Percentiles rank a stretch among this genome's conserved stretches.
Evolutionary conservation across 2,797 vertebrate genomes (phyloP).

Genomic region (Scyliorhinus canicula): DNA sequence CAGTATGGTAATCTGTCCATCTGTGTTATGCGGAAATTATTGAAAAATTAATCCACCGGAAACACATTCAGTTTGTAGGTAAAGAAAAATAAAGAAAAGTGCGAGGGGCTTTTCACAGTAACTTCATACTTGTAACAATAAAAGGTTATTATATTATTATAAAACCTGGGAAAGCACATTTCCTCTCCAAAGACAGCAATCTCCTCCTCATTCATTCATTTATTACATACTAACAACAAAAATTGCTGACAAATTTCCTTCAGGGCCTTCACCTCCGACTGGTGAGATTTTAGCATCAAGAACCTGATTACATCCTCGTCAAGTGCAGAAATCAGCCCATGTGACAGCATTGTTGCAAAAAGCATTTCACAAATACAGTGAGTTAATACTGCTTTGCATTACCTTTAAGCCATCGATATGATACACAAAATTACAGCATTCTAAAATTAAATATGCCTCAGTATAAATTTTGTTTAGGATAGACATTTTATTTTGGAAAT

Average conservation of each 20-base stretch:
- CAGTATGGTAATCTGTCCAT: neutral
- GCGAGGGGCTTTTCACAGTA: too few species aligned
- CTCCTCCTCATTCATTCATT: neutral
- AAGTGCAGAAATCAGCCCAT: neutral
- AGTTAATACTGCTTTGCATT: constrained; percentile 6
- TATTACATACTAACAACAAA: neutral
- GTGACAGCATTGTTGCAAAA: neutral
- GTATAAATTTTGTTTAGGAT: neutral
- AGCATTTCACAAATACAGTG: constrained; percentile 22
- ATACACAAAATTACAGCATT: neutral
- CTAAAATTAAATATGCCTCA: neutral
- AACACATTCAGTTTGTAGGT: neutral
- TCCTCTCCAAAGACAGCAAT: neutral
- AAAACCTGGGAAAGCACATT: too few species aligned
- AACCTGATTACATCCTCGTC: neutral
- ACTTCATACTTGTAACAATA: too few species aligned
- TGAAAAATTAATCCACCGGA: neutral
- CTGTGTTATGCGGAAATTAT: neutral
- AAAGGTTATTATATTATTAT: too few species aligned
- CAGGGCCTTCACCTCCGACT: neutral
- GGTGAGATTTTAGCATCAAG: neutral
- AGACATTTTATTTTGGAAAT: neutral
- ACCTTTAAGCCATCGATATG: neutral
- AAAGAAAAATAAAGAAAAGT: neutral
- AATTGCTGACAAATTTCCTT: neutral